Conservation (phyloP, 2,888 invertebrate genomes). For the Cosmorhoe ocellata region DNA sequence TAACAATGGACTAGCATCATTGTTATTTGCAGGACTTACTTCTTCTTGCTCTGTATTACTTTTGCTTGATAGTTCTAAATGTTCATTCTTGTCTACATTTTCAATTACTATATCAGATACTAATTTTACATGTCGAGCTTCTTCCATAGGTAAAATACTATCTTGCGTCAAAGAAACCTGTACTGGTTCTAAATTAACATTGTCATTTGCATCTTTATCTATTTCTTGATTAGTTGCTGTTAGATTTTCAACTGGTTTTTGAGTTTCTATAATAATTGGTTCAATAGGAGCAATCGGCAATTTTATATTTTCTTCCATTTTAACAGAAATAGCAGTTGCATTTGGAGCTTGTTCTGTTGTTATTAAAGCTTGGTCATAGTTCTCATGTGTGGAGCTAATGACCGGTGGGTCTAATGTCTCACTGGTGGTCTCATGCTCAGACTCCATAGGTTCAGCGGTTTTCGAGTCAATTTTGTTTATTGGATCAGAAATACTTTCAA, state of each 20-base stretch:
- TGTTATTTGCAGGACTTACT: not conserved
- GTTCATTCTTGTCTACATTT: not conserved
- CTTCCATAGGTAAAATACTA: not conserved
- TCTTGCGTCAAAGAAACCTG: not conserved
- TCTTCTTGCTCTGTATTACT: not conserved
- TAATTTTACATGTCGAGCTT: not conserved
- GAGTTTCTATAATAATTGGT: not conserved
- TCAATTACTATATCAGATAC: not conserved
- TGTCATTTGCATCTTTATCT: not conserved
- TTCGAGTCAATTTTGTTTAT: not conserved
- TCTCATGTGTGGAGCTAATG: not conserved
- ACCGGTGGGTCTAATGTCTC: not conserved
- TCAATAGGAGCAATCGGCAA: not conserved
- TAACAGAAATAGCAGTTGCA: not conserved
- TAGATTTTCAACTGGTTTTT: not conserved
- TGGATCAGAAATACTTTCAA: not conserved
- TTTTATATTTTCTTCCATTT: constrained; percentile 2
- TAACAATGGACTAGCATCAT: not conserved
- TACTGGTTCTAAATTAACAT: not conserved
- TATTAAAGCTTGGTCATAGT: not conserved
- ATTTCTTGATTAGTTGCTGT: not conserved
- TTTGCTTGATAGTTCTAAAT: not conserved
- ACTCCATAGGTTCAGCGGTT: not conserved
- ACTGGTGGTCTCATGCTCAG: too few relatives aligned
- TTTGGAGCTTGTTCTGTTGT: not conserved